Evolutionary conservation across 2,888 invertebrate species (phyloP).

Genomic region (Octonoba sinensis): DNA sequence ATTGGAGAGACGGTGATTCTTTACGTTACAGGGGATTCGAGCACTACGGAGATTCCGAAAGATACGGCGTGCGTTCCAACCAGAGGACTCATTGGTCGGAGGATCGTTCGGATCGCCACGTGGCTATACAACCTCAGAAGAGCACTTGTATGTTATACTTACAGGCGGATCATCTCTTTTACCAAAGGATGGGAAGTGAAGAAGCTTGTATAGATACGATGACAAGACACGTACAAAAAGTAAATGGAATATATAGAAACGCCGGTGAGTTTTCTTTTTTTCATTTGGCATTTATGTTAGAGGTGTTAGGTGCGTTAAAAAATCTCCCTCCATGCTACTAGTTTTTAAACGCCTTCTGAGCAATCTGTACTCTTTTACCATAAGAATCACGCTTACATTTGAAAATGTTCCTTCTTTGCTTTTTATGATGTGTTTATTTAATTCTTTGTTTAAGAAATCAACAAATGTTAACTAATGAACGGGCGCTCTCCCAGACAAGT

Average conservation of each 20-base stretch:
- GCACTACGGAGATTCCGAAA: conserved; percentile 64
- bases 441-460: no score
- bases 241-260: conserved; percentile 76
- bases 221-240: conserved; percentile 93
- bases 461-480: no score
- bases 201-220: conserved; percentile 96
- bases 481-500: no score
- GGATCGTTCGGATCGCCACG: conserved; percentile 64
- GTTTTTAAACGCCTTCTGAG: background rate
- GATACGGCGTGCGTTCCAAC: conserved; percentile 66
- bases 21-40: conserved; percentile 58
- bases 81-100: conserved; percentile 66
- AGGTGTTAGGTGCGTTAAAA: no score
- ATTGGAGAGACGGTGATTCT: conserved; percentile 65
- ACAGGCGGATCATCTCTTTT: conserved; percentile 94
- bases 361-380: no score
- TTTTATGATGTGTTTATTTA: no score
- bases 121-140: conserved; percentile 71
- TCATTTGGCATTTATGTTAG: no score
- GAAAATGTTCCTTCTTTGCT: no score
- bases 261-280: conserved; percentile 69
- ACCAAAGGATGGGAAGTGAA: conserved; percentile 91
- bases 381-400: no score
- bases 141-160: conserved; percentile 95
- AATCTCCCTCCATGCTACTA: no score